Evolutionary conservation across 1,140 invertebrate genomes (phyloP).

Genomic region (Drosophila nannoptera): DNA sequence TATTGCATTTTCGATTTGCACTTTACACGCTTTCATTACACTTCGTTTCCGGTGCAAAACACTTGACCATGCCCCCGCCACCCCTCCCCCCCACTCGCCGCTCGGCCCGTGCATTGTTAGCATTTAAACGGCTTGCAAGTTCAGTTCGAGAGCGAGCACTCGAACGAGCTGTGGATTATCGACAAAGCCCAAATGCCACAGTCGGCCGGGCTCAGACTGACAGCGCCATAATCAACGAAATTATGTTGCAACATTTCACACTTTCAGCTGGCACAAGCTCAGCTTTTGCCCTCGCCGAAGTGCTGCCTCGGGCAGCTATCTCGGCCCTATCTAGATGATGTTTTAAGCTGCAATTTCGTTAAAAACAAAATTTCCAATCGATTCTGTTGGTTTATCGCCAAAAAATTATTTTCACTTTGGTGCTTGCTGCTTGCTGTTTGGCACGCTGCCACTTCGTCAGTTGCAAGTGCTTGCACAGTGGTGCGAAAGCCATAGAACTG

Average conservation of each 20-base stretch:
- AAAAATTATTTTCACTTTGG: constrained; percentile 75
- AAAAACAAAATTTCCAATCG: constrained; percentile 73
- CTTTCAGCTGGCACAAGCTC: constrained; percentile 18
- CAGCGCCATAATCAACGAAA: constrained; percentile 66
- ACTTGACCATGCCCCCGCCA: constrained; percentile 33
- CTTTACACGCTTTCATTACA: constrained; percentile 77
- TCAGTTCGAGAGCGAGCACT: constrained; percentile 62
- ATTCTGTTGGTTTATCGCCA: constrained; percentile 78
- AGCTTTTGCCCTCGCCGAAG: too few species aligned
- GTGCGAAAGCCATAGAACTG: not conserved
- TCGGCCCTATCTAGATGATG: constrained; percentile 55
- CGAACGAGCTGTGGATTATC: constrained; percentile 51
- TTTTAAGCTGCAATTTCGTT: constrained; percentile 78
- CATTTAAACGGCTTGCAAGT: constrained; percentile 54
- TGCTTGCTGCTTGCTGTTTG: constrained; percentile 54
- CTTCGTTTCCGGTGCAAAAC: constrained; percentile 67
- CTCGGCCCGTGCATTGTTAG: constrained; percentile 58
- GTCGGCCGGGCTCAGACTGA: constrained; percentile 14
- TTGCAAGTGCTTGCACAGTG: constrained; percentile 24
- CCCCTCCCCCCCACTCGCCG: too few species aligned
- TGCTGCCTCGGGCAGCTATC: not conserved
- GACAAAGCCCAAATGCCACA: constrained; percentile 54
- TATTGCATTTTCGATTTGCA: constrained; percentile 76
- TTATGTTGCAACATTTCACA: constrained; percentile 17
- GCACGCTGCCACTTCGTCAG: constrained; percentile 33